phyloP scores from a whole-genome alignment of 1,140 invertebrate genomes.

The Meloidogyne chitwoodi region DNA sequence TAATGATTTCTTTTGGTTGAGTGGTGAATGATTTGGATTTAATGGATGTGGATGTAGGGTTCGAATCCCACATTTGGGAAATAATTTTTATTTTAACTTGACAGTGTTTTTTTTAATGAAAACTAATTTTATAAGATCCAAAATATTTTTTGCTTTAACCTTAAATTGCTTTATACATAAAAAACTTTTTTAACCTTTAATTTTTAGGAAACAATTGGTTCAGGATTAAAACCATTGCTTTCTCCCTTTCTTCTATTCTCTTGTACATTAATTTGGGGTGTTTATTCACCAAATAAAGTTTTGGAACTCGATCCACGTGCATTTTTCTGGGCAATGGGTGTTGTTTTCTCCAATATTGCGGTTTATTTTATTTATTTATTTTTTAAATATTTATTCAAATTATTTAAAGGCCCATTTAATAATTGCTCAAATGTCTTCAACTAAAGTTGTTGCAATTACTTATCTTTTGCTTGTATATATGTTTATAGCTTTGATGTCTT shows the following conservation, averaged over 20 bases:
- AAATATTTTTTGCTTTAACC: background rate
- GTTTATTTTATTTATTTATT: slow-evolving; percentile 50
- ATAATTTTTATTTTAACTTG: background rate
- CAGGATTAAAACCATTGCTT: slow-evolving; percentile 58
- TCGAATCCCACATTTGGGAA: background rate
- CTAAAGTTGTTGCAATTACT: slow-evolving; percentile 60
- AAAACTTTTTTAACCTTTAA: too few relatives aligned
- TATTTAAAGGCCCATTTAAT: slow-evolving; percentile 63
- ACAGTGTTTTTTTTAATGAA: too few relatives aligned
- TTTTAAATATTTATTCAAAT: background rate
- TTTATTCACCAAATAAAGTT: slow-evolving; percentile 61
- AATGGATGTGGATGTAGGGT: background rate
- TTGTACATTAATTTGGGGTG: slow-evolving; percentile 60
- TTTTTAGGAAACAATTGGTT: background rate
- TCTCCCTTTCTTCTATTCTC: slow-evolving; percentile 61
- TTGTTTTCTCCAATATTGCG: slow-evolving; percentile 64
- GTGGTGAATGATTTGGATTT: background rate
- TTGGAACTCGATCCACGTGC: slow-evolving; percentile 62
- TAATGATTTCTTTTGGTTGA: slow-evolving; percentile 53
- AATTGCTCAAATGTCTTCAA: slow-evolving; percentile 64
- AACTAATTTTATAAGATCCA: background rate
- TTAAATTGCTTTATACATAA: background rate
- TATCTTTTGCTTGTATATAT: slow-evolving; percentile 42
- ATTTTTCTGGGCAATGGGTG: slow-evolving; percentile 62
- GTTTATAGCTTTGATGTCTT: slow-evolving; percentile 4